phyloP scores from a whole-genome alignment of 1,140 invertebrate genomes.

The Aphidius gifuensis region DNA sequence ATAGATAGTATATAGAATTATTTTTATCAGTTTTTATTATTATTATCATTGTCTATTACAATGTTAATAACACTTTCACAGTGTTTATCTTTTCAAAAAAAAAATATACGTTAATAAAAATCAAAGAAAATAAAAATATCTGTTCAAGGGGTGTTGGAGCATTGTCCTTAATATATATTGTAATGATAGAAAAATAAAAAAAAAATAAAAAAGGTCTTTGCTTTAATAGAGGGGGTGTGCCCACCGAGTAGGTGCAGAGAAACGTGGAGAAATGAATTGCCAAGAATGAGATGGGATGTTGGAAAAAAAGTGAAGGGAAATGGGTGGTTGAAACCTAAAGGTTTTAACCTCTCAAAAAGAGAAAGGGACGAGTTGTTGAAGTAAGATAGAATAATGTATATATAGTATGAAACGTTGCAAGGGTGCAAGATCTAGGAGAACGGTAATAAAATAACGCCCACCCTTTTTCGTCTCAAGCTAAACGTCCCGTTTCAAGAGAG shows the following conservation, averaged over 20 bases:
- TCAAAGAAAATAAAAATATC: too few relatives aligned
- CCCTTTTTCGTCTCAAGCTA: constrained; percentile 30
- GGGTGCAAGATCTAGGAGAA: constrained; percentile 34
- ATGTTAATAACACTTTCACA: too few relatives aligned
- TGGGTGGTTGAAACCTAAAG: constrained; percentile 18
- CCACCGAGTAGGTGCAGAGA: constrained; percentile 13
- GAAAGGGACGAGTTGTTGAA: constrained; percentile 1
- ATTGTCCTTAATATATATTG: too few relatives aligned
- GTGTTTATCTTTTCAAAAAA: too few relatives aligned
- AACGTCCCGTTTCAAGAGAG: constrained; percentile 31
- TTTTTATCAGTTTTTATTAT: too few relatives aligned
- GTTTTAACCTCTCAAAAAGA: constrained; percentile 14
- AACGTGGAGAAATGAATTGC: constrained; percentile 29
- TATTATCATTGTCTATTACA: too few relatives aligned
- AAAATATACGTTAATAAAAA: too few relatives aligned
- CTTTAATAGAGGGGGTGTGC: constrained; percentile 5
- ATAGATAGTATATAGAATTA: too few relatives aligned
- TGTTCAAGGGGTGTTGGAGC: too few relatives aligned
- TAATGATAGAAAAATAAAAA: neutral
- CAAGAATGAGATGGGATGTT: constrained; percentile 5
- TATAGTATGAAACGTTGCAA: constrained; percentile 29
- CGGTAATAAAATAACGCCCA: constrained; percentile 46
- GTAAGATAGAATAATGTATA: constrained; percentile 1
- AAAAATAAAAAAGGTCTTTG: neutral
- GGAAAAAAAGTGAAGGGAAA: too few relatives aligned